Percentiles rank a stretch among this genome's conserved stretches.
Conservation (phyloP, 2,797 vertebrate genomes). For the Amblyopsis hoosieri region DNA sequence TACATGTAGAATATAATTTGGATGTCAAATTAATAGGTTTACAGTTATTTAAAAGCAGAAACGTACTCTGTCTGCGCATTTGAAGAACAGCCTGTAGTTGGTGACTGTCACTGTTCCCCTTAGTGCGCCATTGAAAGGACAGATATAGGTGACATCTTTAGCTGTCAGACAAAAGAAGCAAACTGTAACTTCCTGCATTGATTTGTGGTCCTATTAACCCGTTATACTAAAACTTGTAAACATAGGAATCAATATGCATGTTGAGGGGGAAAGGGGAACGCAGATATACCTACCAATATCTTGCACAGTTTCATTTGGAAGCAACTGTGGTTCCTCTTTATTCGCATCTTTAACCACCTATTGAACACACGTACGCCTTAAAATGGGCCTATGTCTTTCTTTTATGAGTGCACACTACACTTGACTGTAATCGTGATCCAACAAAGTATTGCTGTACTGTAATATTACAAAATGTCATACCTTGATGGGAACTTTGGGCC, state of each 20-base stretch:
- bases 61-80: slow-evolving; percentile 91
- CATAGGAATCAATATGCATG: background rate
- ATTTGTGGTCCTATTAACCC: background rate
- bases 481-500: slow-evolving; percentile 65
- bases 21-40: background rate
- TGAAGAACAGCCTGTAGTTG: slow-evolving; percentile 98
- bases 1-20: background rate
- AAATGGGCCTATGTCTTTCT: background rate
- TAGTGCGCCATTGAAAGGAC: slow-evolving; percentile 92
- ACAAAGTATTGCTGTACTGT: background rate
- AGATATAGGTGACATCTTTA: slow-evolving; percentile 96
- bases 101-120: slow-evolving; percentile 91
- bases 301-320: slow-evolving; percentile 91
- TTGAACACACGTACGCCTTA: slow-evolving; percentile 28
- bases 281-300: slow-evolving; percentile 72
- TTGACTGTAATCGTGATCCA: background rate
- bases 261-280: slow-evolving; percentile 1
- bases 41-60: background rate
- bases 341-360: slow-evolving; percentile 84
- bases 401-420: background rate
- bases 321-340: slow-evolving; percentile 89
- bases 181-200: background rate
- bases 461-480: slow-evolving; percentile 39
- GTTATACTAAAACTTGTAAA: background rate
- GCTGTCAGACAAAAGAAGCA: slow-evolving; percentile 70